Evolutionary conservation across 1,140 invertebrate species (phyloP).

Genomic region (Drosophila arizonae): DNA sequence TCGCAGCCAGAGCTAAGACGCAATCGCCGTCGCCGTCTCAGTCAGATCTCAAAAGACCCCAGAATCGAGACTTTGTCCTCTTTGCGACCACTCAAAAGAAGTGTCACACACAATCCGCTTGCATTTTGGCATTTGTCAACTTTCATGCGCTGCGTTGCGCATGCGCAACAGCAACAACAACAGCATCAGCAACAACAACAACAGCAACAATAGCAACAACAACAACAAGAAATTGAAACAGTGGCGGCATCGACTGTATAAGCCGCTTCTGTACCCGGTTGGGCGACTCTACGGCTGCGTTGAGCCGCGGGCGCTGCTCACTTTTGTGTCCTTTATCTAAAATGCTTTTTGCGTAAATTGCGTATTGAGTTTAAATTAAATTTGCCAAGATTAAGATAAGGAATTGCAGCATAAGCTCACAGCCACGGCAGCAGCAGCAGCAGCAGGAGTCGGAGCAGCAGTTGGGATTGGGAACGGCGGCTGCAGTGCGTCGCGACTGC

Average conservation of each 20-base stretch:
- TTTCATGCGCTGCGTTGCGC: slow-evolving; percentile 70
- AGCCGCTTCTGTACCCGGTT: slow-evolving; percentile 51
- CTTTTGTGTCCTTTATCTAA: slow-evolving; percentile 73
- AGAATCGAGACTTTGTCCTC: slow-evolving; percentile 9
- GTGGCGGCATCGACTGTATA: slow-evolving; percentile 54
- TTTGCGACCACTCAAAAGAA: slow-evolving; percentile 58
- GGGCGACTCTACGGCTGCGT: slow-evolving; percentile 4
- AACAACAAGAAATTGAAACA: slow-evolving; percentile 34
- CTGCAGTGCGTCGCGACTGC: slow-evolving; percentile 19
- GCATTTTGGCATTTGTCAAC: slow-evolving; percentile 81
- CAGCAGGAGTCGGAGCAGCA: slow-evolving; percentile 9
- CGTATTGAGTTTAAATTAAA: slow-evolving; percentile 82
- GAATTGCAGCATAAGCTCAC: slow-evolving; percentile 53
- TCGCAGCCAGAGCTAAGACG: slow-evolving; percentile 14
- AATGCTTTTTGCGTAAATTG: slow-evolving; percentile 82
- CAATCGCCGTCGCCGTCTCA: not conserved
- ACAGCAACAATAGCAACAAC: slow-evolving; percentile 22
- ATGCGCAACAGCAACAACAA: slow-evolving; percentile 55
- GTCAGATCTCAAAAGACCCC: not conserved
- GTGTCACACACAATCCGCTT: slow-evolving; percentile 80
- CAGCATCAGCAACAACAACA: slow-evolving; percentile 13
- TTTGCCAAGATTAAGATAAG: slow-evolving; percentile 80
- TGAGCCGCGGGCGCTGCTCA: slow-evolving; percentile 36
- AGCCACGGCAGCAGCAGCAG: not conserved
- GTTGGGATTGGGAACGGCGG: slow-evolving; percentile 5